These are phyloP conservation scores for Protonibea diacanthus DNA, from an alignment of 2,797 vertebrate genomes.

Conservation along the genomic window DNA sequence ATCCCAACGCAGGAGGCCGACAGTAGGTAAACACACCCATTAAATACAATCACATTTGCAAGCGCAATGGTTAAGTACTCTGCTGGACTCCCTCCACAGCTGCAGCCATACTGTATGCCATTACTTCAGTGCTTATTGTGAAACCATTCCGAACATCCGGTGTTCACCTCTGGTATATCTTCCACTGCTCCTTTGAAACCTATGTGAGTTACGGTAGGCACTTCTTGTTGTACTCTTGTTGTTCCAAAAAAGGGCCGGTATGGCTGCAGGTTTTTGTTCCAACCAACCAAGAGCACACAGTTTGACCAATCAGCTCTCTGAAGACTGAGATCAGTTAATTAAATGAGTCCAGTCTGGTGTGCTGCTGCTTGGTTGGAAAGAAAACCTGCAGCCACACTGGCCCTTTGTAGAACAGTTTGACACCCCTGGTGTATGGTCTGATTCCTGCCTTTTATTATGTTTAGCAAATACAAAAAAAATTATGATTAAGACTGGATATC, in stretches of 20 bases:
- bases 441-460: neutral
- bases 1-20: constrained; percentile 23
- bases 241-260: no score
- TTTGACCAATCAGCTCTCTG: no score
- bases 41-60: constrained; percentile 24
- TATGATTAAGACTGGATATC: neutral
- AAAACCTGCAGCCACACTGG: no score
- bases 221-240: neutral
- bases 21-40: constrained; percentile 31
- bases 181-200: neutral
- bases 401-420: no score
- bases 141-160: neutral
- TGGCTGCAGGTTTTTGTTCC: no score
- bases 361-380: no score
- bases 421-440: neutral
- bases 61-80: neutral
- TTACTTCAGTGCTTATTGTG: neutral
- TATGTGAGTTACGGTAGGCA: neutral
- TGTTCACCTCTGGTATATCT: neutral
- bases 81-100: constrained; percentile 19
- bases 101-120: constrained; percentile 11
- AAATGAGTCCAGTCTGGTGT: no score
- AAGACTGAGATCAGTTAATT: no score
- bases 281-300: no score
- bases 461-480: neutral